These are phyloP conservation scores for Pandemis heparana DNA, from an alignment of 2,888 invertebrate genomes.

Conservation along the genomic window DNA sequence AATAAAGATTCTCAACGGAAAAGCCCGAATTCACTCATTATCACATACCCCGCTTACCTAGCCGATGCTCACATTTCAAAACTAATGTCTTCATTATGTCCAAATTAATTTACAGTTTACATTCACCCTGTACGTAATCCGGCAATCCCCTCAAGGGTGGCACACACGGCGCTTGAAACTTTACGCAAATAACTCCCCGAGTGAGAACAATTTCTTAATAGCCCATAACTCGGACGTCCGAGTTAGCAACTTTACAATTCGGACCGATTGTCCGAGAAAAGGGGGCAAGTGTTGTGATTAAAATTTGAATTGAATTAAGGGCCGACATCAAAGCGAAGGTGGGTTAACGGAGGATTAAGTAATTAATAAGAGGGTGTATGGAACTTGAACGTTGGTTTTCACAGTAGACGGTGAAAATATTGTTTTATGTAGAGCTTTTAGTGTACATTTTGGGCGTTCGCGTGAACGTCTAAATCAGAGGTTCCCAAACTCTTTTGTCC, in stretches of 20 bases:
- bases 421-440: too few relatives aligned
- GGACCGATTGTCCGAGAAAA: constrained; percentile 28
- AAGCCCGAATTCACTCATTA: neutral
- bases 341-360: constrained; percentile 12
- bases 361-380: constrained; percentile 11
- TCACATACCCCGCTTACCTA: neutral
- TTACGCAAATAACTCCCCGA: constrained; percentile 40
- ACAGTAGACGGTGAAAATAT: neutral
- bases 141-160: constrained; percentile 21
- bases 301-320: constrained; percentile 41
- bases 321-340: constrained; percentile 18
- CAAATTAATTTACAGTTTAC: constrained; percentile 16
- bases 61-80: neutral
- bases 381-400: neutral
- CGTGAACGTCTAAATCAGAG: too few relatives aligned
- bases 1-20: constrained; percentile 2
- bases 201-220: constrained; percentile 42
- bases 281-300: constrained; percentile 37
- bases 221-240: constrained; percentile 36
- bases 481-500: too few relatives aligned
- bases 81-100: constrained; percentile 10
- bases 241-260: constrained; percentile 30
- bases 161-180: constrained; percentile 38
- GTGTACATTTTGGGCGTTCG: too few relatives aligned
- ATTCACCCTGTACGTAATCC: constrained; percentile 26